Conservation (phyloP, 2,113 vertebrate species). For the Halcyon malimbica region DNA sequence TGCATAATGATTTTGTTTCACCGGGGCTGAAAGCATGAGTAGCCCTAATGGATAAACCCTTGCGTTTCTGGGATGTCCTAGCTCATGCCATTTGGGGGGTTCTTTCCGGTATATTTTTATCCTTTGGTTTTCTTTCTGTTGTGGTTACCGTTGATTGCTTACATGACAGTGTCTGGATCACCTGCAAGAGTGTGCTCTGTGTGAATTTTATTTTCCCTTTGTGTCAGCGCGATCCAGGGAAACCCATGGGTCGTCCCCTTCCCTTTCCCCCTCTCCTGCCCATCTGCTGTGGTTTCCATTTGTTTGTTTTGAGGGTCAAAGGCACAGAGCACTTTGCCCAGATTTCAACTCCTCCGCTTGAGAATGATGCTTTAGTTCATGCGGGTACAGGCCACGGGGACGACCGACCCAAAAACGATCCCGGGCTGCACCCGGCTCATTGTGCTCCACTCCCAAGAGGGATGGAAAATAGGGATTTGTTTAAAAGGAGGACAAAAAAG, state of each 20-base stretch:
- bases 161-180: neutral
- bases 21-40: neutral
- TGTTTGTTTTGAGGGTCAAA: conserved; percentile 41
- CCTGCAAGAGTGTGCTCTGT: neutral
- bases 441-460: neutral
- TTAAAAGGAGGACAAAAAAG: neutral
- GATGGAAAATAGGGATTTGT: neutral
- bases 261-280: neutral
- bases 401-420: neutral
- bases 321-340: conserved; percentile 21
- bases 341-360: neutral
- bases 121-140: neutral
- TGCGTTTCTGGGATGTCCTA: neutral
- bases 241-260: neutral
- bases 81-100: neutral
- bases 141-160: conserved; percentile 20
- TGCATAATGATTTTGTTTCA: neutral
- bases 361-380: neutral
- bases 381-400: neutral
- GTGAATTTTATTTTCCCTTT: conserved; percentile 14
- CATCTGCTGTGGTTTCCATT: conserved; percentile 40
- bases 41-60: neutral
- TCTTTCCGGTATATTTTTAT: neutral
- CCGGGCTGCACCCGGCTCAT: accelerated
- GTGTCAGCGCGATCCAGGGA: neutral